phyloP scores from a whole-genome alignment of 2,113 vertebrate species.

The Ceuthmochares aereus region DNA sequence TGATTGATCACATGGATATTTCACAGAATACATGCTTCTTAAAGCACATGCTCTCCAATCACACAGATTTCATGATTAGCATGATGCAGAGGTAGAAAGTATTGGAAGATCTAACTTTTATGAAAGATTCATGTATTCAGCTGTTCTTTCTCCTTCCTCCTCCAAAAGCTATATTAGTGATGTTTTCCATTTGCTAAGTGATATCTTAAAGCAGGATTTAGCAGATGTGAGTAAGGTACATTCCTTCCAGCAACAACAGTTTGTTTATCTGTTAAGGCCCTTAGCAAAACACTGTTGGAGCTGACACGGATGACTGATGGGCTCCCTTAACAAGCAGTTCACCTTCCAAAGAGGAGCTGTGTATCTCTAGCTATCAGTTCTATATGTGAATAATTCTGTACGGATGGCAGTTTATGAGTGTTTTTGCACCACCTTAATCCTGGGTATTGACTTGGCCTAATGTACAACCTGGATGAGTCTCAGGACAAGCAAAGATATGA shows the following conservation, averaged over 20 bases:
- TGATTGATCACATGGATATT: background rate
- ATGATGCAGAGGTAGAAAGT: background rate
- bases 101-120: background rate
- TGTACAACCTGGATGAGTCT: background rate
- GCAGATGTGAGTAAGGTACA: background rate
- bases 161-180: background rate
- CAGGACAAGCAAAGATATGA: background rate
- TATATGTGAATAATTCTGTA: background rate
- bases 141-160: background rate
- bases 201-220: background rate
- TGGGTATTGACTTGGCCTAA: background rate
- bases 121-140: background rate
- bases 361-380: background rate
- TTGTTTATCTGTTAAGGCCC: rapidly evolving
- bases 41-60: background rate
- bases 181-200: background rate
- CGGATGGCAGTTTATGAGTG: background rate
- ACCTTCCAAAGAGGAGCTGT: background rate
- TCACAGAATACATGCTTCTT: background rate
- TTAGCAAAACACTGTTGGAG: background rate
- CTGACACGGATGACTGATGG: background rate
- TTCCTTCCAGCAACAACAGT: background rate
- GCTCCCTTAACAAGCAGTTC: background rate
- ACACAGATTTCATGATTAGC: background rate
- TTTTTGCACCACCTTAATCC: background rate